Base-by-base conservation (phyloP, 2,113 vertebrate species). In the Mirounga angustirostris region DNA sequence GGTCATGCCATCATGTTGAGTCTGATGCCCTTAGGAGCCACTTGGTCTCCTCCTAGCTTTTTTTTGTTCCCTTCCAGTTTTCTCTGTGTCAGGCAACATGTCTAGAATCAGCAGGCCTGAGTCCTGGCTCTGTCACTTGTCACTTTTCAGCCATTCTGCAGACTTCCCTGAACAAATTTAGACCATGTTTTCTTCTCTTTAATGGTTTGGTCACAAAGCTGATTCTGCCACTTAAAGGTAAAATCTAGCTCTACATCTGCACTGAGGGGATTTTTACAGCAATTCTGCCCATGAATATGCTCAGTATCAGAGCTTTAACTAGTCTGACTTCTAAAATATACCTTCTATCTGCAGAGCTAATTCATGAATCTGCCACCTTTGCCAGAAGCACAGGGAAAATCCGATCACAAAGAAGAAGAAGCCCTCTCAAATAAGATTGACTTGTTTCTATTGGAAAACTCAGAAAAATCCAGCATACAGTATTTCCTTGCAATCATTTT, bases 381-480 rank as follows among this genome's bases (percentile, higher is more conserved):
- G 18, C 85, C 87, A 88, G 52, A 63, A 94, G 81, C 52, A 21
- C 50, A 87, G 24, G 76, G 91, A 61, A 69, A 59, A 90, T 36
- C 73, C 69, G 74, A 87, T 91, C 81, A 84, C 0, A n/a, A 81
- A 94, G 84, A 94, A 79, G 69, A 84, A 74, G 78, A 92, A 58
- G 50, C 26, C 69, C 54, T 94, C 16, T 40, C 3, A 52, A 50
- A 54, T 22, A 86, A 90, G 74, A 74, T 22, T 33, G 54, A 76
- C 71, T 43, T 21, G 73, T 67, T 40, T 95, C 67, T 89, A 36
- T 3, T 36, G 80, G 79, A 80, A 97, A 95, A 63, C 33, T 56
- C 84, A 88, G 93, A 92, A 80, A 83, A 83, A 80, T 46, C 67
- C 61, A 78, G 89, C 43, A 30, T 33, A 43, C 0, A 67, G 50